Percentiles rank a stretch among this genome's conserved stretches.
Conservation (phyloP, 2,888 invertebrate species). For the Junonia oenone region DNA sequence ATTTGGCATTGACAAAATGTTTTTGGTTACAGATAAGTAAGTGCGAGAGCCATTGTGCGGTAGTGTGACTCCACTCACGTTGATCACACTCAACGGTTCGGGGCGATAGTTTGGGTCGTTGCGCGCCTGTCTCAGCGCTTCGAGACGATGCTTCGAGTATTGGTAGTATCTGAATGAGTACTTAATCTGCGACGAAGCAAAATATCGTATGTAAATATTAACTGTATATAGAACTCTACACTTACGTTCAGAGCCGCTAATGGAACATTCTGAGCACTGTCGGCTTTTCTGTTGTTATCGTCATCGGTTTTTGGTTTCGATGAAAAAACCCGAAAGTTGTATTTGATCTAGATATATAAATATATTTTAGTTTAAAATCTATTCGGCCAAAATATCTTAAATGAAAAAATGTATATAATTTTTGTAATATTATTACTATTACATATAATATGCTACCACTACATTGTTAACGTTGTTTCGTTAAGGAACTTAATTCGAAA, state of each 20-base stretch:
- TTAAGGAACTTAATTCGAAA: neutral
- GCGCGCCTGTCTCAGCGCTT: constrained; percentile 74
- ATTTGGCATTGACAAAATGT: too few relatives aligned
- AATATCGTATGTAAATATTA: constrained; percentile 35
- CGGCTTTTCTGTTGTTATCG: constrained; percentile 81
- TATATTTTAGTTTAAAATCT: neutral
- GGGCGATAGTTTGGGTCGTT: constrained; percentile 82
- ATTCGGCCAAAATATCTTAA: too few relatives aligned
- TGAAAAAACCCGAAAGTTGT: constrained; percentile 86
- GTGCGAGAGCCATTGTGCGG: constrained; percentile 33
- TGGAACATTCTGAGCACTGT: constrained; percentile 80
- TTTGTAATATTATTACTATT: too few relatives aligned
- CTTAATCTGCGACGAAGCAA: constrained; percentile 79
- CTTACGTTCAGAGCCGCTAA: constrained; percentile 89
- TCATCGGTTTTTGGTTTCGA: constrained; percentile 80
- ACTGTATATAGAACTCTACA: constrained; percentile 31
- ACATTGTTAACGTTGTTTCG: neutral
- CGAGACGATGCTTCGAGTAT: constrained; percentile 78
- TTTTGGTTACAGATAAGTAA: too few relatives aligned
- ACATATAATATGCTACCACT: neutral
- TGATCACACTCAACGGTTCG: constrained; percentile 82
- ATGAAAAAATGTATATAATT: too few relatives aligned
- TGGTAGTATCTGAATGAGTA: constrained; percentile 84
- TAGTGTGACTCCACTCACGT: constrained; percentile 78
- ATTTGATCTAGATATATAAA: constrained; percentile 82